phyloP scores from a whole-genome alignment of 2,113 vertebrate species.

The Macaca mulatta region DNA sequence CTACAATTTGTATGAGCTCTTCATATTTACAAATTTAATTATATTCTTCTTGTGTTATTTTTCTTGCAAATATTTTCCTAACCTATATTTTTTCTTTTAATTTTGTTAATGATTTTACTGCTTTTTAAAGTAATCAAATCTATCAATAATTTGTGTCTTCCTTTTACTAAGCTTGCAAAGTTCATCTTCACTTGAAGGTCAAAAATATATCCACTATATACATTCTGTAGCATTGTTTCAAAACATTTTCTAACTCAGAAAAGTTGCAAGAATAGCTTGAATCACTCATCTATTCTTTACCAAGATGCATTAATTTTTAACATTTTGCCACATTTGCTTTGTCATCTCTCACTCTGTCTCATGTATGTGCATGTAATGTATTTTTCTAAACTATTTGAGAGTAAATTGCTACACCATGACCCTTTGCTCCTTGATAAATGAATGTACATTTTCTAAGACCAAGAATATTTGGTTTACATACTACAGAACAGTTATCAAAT shows the following conservation, averaged over 20 bases:
- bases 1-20: not conserved
- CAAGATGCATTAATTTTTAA: conserved; percentile 5
- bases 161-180: not conserved
- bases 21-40: not conserved
- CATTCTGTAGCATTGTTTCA: not conserved
- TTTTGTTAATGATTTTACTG: not conserved
- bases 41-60: not conserved
- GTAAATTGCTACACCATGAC: not conserved
- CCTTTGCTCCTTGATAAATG: not conserved
- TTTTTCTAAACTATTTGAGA: conserved; percentile 41
- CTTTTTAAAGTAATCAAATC: not conserved
- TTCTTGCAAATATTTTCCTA: not conserved
- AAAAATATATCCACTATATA: not conserved
- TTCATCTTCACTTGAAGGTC: not conserved
- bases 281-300: not conserved
- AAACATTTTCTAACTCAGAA: conserved; percentile 6
- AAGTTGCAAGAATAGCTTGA: not conserved
- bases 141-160: not conserved
- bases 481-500: not conserved
- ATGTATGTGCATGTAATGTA: not conserved
- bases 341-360: not conserved
- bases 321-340: not conserved
- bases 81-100: not conserved
- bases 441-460: not conserved
- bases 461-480: not conserved